A percentile compares a stretch with the other conserved stretches of the same genome.
These are phyloP conservation scores for Lithosia quadra DNA, from an alignment of 2,888 invertebrate genomes.

Conservation along the genomic window DNA sequence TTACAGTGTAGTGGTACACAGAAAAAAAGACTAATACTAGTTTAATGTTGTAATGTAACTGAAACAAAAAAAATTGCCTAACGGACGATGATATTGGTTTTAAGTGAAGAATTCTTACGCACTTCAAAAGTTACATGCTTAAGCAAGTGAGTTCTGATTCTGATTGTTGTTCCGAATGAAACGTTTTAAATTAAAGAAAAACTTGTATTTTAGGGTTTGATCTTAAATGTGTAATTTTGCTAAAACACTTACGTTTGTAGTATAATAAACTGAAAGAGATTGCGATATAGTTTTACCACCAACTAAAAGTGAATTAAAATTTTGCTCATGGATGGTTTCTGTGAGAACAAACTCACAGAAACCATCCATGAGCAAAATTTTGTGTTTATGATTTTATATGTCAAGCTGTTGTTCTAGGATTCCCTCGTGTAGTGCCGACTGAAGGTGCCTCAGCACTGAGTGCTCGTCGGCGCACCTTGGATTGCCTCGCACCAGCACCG, in stretches of 20 bases:
- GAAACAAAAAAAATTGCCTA: not conserved
- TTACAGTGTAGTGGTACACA: no score
- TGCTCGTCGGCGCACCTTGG: conserved; percentile 88
- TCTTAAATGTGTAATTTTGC: not conserved
- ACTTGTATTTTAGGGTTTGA: not conserved
- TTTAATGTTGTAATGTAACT: not conserved
- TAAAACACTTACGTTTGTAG: not conserved
- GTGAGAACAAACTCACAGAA: no score
- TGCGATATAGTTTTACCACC: not conserved
- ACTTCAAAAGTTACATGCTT: not conserved
- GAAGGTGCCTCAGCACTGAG: conserved; percentile 88
- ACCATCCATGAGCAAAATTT: no score
- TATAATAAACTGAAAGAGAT: no score
- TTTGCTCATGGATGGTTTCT: not conserved
- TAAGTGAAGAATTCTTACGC: not conserved
- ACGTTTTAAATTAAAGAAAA: not conserved
- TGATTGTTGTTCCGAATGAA: not conserved
- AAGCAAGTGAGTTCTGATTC: not conserved
- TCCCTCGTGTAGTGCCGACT: conserved; percentile 91
- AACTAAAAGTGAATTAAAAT: not conserved
- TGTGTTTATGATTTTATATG: conserved; percentile 4
- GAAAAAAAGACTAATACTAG: no score
- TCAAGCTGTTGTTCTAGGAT: conserved; percentile 76
- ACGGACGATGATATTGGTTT: not conserved
- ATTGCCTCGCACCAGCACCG: conserved; percentile 87